Conservation (phyloP, 2,888 invertebrate genomes). For the Trissolcus brochymenae region DNA sequence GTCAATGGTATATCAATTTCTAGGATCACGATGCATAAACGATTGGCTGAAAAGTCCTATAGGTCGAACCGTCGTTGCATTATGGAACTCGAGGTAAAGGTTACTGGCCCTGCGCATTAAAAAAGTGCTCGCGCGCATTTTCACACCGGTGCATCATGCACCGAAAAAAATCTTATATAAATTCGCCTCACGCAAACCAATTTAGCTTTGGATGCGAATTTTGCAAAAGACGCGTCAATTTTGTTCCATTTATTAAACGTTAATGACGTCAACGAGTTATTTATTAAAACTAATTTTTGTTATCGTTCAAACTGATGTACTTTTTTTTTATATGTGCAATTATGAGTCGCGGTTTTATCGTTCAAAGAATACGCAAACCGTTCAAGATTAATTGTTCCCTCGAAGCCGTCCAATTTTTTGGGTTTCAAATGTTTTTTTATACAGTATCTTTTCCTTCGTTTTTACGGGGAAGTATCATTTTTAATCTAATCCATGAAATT, state of each 20-base stretch:
- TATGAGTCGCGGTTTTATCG: too few species aligned
- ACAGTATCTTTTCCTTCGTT: slow-evolving; percentile 4
- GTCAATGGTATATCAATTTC: slow-evolving; percentile 58
- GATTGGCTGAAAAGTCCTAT: slow-evolving; percentile 52
- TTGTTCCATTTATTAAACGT: slow-evolving; percentile 30
- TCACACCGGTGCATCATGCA: slow-evolving; percentile 12
- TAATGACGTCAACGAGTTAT: slow-evolving; percentile 15
- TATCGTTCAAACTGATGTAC: not conserved
- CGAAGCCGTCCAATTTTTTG: too few species aligned
- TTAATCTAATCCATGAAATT: slow-evolving; percentile 23
- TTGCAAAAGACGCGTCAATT: slow-evolving; percentile 32
- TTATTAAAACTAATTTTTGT: not conserved
- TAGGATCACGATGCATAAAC: slow-evolving; percentile 57
- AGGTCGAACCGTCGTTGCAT: slow-evolving; percentile 59
- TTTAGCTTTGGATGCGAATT: slow-evolving; percentile 28
- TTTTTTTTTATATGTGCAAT: too few species aligned
- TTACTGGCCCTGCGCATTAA: slow-evolving; percentile 50
- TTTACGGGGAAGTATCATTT: slow-evolving; percentile 5
- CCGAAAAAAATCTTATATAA: slow-evolving; percentile 32
- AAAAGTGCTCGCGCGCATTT: slow-evolving; percentile 31
- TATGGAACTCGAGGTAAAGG: slow-evolving; percentile 60
- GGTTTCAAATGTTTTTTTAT: too few species aligned
- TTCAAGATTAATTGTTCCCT: too few species aligned
- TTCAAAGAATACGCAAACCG: too few species aligned
- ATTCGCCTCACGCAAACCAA: slow-evolving; percentile 40